These are phyloP conservation scores for Troilus luridus DNA, from an alignment of 2,888 invertebrate genomes.

Conservation along the genomic window DNA sequence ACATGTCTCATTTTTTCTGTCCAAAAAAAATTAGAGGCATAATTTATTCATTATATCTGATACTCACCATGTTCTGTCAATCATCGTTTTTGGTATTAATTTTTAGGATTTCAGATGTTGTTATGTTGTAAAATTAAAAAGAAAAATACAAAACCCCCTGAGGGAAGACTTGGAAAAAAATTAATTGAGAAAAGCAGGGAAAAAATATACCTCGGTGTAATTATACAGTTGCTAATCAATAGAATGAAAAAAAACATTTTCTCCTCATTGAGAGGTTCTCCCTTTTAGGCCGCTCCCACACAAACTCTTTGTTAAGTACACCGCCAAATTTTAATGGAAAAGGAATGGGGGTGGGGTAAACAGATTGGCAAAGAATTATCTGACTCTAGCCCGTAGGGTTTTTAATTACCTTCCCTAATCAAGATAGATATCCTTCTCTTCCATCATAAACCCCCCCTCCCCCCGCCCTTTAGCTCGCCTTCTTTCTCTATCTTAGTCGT, in stretches of 20 bases:
- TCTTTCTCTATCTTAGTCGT: slow-evolving; percentile 21
- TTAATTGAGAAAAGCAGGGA: background rate
- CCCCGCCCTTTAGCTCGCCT: background rate
- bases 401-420: slow-evolving; percentile 40
- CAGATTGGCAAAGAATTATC: slow-evolving; percentile 39
- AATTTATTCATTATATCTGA: too few species aligned
- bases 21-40: too few species aligned
- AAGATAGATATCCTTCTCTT: slow-evolving; percentile 21
- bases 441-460: slow-evolving; percentile 3
- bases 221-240: slow-evolving; percentile 16
- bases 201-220: slow-evolving; percentile 1
- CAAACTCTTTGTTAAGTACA: slow-evolving; percentile 43
- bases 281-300: slow-evolving; percentile 1
- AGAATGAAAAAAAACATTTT: slow-evolving; percentile 23
- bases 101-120: background rate
- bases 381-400: slow-evolving; percentile 11
- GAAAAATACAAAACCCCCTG: too few species aligned
- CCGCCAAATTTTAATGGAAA: slow-evolving; percentile 43
- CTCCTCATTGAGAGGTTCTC: background rate
- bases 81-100: background rate
- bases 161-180: background rate
- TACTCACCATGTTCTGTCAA: too few species aligned
- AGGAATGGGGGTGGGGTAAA: slow-evolving; percentile 8
- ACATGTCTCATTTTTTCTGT: too few species aligned
- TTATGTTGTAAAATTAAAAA: background rate